Evolutionary conservation across 2,113 vertebrate genomes (phyloP).

Genomic region (Rhipidura dahli): DNA sequence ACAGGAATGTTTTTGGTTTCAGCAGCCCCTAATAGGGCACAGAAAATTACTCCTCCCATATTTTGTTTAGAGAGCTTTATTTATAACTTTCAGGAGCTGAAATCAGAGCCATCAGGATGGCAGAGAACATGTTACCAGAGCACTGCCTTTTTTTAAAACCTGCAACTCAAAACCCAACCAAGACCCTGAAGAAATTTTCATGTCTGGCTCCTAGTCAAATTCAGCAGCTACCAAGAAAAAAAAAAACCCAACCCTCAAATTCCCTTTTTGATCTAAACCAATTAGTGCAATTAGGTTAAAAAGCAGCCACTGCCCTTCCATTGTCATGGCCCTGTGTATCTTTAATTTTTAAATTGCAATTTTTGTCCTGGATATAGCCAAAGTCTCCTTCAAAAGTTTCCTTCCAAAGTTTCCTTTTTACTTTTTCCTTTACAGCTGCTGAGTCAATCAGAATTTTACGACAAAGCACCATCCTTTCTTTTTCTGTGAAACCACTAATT

Average conservation of each 20-base stretch:
- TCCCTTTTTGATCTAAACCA: not conserved
- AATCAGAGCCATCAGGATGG: not conserved
- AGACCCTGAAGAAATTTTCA: not conserved
- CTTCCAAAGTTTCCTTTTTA: not conserved
- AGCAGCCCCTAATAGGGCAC: not conserved
- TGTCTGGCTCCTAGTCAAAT: not conserved
- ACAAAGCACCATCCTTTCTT: not conserved
- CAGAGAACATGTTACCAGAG: accelerated
- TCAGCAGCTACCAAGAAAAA: not conserved
- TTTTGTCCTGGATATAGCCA: not conserved
- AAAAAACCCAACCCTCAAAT: not conserved
- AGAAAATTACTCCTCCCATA: not conserved
- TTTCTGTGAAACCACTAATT: not conserved
- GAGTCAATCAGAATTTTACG: not conserved
- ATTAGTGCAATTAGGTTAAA: not conserved
- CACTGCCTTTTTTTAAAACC: not conserved
- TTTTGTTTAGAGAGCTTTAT: not conserved
- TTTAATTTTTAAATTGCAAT: not conserved
- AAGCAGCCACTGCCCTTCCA: not conserved
- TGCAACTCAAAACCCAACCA: not conserved
- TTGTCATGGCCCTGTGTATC: not conserved
- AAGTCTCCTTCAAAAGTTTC: not conserved
- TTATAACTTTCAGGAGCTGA: not conserved
- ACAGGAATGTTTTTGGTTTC: not conserved
- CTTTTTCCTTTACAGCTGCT: not conserved